Evolutionary conservation across 2,797 vertebrate species (phyloP).

Genomic region (Podargus strigoides): DNA sequence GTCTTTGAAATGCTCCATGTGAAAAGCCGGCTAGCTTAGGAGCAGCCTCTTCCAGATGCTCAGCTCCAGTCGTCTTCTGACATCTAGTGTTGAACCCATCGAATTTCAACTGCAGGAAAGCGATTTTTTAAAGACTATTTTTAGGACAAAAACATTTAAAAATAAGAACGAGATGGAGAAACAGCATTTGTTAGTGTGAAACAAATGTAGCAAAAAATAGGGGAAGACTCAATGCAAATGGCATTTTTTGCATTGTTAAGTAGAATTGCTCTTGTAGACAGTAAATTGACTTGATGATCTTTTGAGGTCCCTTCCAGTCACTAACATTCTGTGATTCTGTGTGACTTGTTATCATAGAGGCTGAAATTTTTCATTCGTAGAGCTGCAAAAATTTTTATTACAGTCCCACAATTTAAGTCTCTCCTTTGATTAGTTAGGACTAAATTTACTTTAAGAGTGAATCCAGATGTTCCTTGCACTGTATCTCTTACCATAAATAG

Average conservation of each 20-base stretch:
- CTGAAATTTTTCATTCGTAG: neutral
- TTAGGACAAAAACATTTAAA: neutral
- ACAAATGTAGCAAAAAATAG: neutral
- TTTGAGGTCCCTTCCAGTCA: no score
- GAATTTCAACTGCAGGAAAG: neutral
- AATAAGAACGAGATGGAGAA: neutral
- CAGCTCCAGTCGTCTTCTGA: constrained; percentile 55
- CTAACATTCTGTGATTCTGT: no score
- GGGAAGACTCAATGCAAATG: neutral
- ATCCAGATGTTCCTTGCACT: neutral
- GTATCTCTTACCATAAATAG: neutral
- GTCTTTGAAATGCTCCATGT: neutral
- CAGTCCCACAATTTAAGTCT: neutral
- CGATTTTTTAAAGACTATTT: fast-evolving
- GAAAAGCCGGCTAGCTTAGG: fast-evolving
- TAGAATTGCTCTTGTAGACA: neutral
- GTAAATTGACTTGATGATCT: neutral
- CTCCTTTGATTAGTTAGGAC: neutral
- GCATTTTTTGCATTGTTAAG: neutral
- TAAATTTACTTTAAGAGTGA: neutral
- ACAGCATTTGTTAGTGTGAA: neutral
- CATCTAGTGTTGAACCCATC: constrained; percentile 60
- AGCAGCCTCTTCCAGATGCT: neutral
- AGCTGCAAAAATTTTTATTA: neutral
- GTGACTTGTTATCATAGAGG: fast-evolving